phyloP scores from a whole-genome alignment of 2,888 invertebrate species.

The Proisotoma minuta region DNA sequence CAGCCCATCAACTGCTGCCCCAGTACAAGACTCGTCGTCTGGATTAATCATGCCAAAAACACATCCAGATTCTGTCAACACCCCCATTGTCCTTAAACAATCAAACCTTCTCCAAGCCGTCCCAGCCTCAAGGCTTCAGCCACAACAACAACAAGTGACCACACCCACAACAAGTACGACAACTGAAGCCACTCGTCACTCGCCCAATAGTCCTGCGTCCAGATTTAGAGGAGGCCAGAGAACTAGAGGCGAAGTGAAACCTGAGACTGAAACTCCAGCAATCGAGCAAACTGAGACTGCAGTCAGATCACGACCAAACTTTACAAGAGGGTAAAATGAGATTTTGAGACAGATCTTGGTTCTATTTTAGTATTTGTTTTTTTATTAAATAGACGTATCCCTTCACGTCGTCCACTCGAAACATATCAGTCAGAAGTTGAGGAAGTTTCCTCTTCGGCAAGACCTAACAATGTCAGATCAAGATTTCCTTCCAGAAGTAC shows the following conservation, averaged over 20 bases:
- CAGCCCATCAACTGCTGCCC: constrained; percentile 19
- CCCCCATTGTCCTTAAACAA: constrained; percentile 43
- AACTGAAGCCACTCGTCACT: constrained; percentile 22
- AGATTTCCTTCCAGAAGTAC: constrained; percentile 31
- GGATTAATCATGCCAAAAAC: constrained; percentile 29
- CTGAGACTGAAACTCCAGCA: not conserved
- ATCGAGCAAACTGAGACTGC: constrained; percentile 19
- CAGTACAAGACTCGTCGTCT: constrained; percentile 22
- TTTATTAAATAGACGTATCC: constrained; percentile 17
- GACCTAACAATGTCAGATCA: constrained; percentile 23
- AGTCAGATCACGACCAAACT: constrained; percentile 8
- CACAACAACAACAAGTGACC: not conserved
- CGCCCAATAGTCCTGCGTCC: not conserved
- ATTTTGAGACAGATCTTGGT: not conserved
- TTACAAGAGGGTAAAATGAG: not conserved
- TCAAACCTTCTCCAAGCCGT: constrained; percentile 37
- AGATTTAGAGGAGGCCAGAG: constrained; percentile 28
- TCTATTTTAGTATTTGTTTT: constrained; percentile 6
- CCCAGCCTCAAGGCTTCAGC: constrained; percentile 31
- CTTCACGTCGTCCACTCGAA: constrained; percentile 20
- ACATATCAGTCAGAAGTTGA: constrained; percentile 8
- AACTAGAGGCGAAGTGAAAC: constrained; percentile 19
- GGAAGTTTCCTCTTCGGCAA: constrained; percentile 1
- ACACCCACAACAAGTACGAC: constrained; percentile 25
- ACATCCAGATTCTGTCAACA: constrained; percentile 37